These are phyloP conservation scores for Felis chaus DNA, from an alignment of 2,113 vertebrate genomes.

Conservation along the genomic window DNA sequence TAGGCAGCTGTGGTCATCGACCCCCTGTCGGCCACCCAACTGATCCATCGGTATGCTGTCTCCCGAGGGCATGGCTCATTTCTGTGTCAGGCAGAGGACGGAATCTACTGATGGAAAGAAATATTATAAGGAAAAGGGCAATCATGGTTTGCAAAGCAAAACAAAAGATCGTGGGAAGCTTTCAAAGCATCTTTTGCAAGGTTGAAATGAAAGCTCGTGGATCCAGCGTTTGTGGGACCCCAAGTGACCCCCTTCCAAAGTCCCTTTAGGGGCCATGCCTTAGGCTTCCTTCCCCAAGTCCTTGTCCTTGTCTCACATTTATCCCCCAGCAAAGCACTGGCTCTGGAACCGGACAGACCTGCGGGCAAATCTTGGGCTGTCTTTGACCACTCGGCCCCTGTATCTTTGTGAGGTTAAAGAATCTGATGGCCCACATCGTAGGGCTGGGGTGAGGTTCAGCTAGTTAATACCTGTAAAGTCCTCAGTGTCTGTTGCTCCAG, in stretches of 20 bases:
- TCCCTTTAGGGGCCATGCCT: too few species aligned
- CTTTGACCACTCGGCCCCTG: not conserved
- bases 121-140: not conserved
- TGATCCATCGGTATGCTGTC: not conserved
- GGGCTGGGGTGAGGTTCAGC: not conserved
- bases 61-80: not conserved
- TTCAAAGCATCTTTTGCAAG: not conserved
- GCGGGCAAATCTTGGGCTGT: not conserved
- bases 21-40: not conserved
- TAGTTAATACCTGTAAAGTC: not conserved
- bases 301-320: not conserved
- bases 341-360: not conserved
- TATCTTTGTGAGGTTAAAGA: not conserved
- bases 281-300: not conserved
- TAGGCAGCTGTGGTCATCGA: accelerated
- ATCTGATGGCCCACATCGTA: not conserved
- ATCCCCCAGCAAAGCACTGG: not conserved
- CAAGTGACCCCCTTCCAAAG: not conserved
- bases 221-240: too few species aligned
- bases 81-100: not conserved
- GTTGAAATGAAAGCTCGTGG: not conserved
- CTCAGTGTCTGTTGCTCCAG: not conserved
- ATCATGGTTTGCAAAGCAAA: not conserved
- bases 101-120: not conserved
- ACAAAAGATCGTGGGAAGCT: not conserved